Conservation (phyloP, 2,113 vertebrate genomes). For the Hippocampus guttulatus region DNA sequence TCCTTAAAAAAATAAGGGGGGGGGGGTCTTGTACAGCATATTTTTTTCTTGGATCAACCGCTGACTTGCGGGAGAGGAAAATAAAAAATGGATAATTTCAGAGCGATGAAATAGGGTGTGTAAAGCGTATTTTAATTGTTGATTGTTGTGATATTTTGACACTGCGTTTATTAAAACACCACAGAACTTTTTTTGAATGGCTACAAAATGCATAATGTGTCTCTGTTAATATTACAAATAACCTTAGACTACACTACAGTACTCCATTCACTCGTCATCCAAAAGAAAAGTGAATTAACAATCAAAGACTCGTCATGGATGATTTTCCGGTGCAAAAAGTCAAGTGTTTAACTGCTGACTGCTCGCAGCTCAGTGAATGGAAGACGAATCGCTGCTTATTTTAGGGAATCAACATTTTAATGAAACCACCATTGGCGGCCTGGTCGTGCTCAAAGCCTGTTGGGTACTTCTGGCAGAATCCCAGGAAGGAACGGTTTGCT, state of each 20-base stretch:
- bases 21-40: too few species aligned
- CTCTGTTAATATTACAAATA: not conserved
- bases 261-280: not conserved
- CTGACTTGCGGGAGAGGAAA: too few species aligned
- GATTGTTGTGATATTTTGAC: too few species aligned
- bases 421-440: conserved; percentile 36
- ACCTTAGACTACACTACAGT: not conserved
- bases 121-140: too few species aligned
- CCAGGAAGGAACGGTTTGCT: conserved; percentile 20
- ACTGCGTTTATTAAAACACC: not conserved
- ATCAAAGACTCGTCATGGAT: conserved; percentile 9
- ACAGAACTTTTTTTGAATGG: not conserved
- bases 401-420: conserved; percentile 41
- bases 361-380: conserved; percentile 30
- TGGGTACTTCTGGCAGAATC: conserved; percentile 32
- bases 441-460: conserved; percentile 1
- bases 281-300: conserved; percentile 10
- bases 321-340: conserved; percentile 18
- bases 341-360: conserved; percentile 14
- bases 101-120: too few species aligned
- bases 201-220: not conserved
- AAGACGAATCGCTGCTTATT: conserved; percentile 43
- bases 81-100: too few species aligned
- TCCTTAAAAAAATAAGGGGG: too few species aligned
- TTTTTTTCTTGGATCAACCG: too few species aligned